Evolutionary conservation across 2,888 invertebrate species (phyloP), one percentile per base, ranked within the genome.

Genomic region (Thyatira batis): DNA sequence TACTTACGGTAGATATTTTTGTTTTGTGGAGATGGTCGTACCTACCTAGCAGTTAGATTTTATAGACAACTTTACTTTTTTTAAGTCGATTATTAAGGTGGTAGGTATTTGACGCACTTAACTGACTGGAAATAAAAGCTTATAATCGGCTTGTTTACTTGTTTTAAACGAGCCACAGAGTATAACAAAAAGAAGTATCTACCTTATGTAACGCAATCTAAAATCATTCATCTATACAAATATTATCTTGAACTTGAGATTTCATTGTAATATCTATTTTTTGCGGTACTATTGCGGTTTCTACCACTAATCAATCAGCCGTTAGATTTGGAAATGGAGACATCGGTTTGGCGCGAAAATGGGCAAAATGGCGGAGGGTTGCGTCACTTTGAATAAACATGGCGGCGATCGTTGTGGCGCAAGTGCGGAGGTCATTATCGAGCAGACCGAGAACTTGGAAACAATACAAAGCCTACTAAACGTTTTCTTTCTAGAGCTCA

Each of bases 201-300:
- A 6, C 17, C 9, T 27, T 28, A 28, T 48, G 48, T 25, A 28
- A 48, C 11, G 28, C 20, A 28, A 20, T 28, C n/a, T 25, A 17
- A 21, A 23, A 23, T 13, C 23, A 39, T 23, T 23, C 39, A 23
- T 39, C 33, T 39, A 11, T 11, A 39, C 10, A 11, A 45, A 8
- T 23, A 25, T 72, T 69, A 56, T 68, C 76, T 69, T 78, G 76
- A 80, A 83, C 78, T 80, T 78, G 76, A 73, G 69, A 65, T 82
- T 80, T 78, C 73, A 76, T 75, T 78, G 69, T 64, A 70, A 71
- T 78, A 77, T 58, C 53, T 51, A 57, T 59, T 60, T 49, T 55
- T 56, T 55, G 60, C 45, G 60, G 53, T 55, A 56, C 54, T 63
- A 60, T 71, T 68, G 76, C 54, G 75, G 72, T 74, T 76, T 71